Evolutionary conservation across 2,888 invertebrate genomes (phyloP).

Genomic region (Chesias legatella): DNA sequence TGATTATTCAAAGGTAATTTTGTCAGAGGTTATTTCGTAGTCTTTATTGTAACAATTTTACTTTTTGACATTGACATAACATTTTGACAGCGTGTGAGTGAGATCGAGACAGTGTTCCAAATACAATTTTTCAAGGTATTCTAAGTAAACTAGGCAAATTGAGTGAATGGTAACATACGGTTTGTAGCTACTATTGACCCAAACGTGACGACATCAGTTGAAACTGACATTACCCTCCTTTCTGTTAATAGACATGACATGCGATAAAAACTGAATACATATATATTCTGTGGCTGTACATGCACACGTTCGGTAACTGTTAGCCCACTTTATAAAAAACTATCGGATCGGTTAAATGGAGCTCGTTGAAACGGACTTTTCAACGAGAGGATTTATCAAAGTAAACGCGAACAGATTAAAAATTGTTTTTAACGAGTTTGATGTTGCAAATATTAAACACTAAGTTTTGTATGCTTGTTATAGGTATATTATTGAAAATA

Average conservation of each 20-base stretch:
- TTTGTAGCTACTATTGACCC: slow-evolving; percentile 3
- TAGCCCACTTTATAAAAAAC: slow-evolving; percentile 13
- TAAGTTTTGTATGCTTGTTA: too few relatives aligned
- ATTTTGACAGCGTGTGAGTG: too few relatives aligned
- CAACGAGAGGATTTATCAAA: slow-evolving; percentile 5
- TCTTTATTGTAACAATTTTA: background rate
- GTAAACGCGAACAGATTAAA: slow-evolving; percentile 2
- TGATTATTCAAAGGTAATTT: slow-evolving; percentile 3
- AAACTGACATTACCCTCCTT: slow-evolving; percentile 17
- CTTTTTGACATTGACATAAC: too few relatives aligned
- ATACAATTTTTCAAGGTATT: too few relatives aligned
- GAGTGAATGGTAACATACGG: background rate
- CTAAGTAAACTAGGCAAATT: too few relatives aligned
- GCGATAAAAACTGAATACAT: slow-evolving; percentile 14
- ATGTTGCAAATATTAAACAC: background rate
- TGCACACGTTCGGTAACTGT: slow-evolving; percentile 10
- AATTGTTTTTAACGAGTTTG: background rate
- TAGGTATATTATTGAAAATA: too few relatives aligned
- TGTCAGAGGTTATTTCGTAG: too few relatives aligned
- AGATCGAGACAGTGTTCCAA: too few relatives aligned
- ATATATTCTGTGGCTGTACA: slow-evolving; percentile 7
- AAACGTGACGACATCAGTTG: slow-evolving; percentile 16
- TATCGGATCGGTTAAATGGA: slow-evolving; percentile 10
- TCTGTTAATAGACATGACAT: slow-evolving; percentile 5
- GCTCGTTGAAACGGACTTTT: slow-evolving; percentile 3